Evolutionary conservation across 2,797 vertebrate genomes (phyloP), one percentile per base, ranked within the genome.

Genomic region (Pangasius djambal): DNA sequence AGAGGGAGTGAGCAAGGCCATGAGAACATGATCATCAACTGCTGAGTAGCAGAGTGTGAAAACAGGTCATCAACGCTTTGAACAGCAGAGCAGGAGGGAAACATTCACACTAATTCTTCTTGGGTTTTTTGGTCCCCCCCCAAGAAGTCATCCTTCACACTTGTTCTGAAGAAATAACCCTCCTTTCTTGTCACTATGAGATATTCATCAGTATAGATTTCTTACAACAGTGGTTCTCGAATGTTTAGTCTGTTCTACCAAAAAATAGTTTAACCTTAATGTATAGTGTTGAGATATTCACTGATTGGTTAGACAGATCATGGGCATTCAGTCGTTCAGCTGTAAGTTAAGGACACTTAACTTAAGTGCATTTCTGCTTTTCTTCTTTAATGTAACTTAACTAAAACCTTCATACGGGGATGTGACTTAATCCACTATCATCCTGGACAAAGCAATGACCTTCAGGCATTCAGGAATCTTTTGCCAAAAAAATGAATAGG

Each of bases 41-140:
- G 22, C 12, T 5, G 55, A 52, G 20, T 44, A 88, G 52, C 57
- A 86, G 50, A 57, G 86, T 67, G 20, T 75, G 63, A 90, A 86
- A 91, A 86, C 72, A 86, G 77, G 69, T 88, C 65, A 70, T 86
- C 74, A 55, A 89, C 87, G 89, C 59, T 34, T 74, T 84, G 57
- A 78, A 79, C 61, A 50, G 15, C 10, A 78, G 37, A 86, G 75
- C 88, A 86, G 86, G 79, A 88, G 86, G 84, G 55, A 67, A 6
- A 18, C 12, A 57, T 89, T 87, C 88, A 40, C 72, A 72, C 52
- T 15, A 13, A 6, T 78, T 55, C 50, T 57, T 81, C 50, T 78
- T 78, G 9, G 40, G 40, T 15, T 44, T 67, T n/a, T n/a, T n/a
- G n/a, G n/a, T n/a, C n/a, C n/a, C 4, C 40, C 40, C 6, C 8